Base-by-base conservation (phyloP, 2,797 vertebrate species). In the Menidia menidia region DNA sequence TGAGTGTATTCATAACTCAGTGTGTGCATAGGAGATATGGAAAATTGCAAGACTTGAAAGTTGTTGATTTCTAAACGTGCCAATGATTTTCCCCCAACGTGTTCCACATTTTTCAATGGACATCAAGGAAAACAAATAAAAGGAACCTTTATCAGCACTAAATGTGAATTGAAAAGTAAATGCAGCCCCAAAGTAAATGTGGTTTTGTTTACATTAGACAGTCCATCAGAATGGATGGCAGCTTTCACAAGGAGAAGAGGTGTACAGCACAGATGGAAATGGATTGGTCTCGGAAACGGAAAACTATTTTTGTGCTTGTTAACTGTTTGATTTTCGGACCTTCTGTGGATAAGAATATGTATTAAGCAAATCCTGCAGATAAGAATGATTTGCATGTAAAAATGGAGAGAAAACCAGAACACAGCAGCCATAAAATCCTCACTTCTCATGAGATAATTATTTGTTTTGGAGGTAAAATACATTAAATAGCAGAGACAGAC, bases 241-340 rank as follows among this genome's bases (percentile, higher is more conserved):
- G 70, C 77, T 39, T 64, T 75, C 83, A 84, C 75, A 77, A 81
- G 83, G 88, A 84, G 87, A 89, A 89, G 75, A 80, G 39, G 62
- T 64, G 62, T 78, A 71, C 61, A 77, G 75, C 64, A 63, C 68
- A 72, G 64, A 60, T 55, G 74, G 84, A 88, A 86, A 88, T 78
- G 0, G 55, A 71, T 67, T 88, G 86, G 90, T 88, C 87, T 83
- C 73, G 73, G 68, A 82, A 87, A 83, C 52, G 54, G 64, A 64
- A 77, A 81, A 55, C 64, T 58, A 58, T 76, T 82, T 84, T 70
- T 81, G 25, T 74, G 35, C 52, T 54, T 80, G 80, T 81, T 81
- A 57, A 75, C 80, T 85, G 70, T 88, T 86, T 83, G 73, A 84
- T 83, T 69, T 68, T 66, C 68, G 57, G 56, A 75, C 48, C 68